These are phyloP conservation scores for Pseudoatta argentina DNA, from an alignment of 1,140 invertebrate genomes.

Conservation along the genomic window DNA sequence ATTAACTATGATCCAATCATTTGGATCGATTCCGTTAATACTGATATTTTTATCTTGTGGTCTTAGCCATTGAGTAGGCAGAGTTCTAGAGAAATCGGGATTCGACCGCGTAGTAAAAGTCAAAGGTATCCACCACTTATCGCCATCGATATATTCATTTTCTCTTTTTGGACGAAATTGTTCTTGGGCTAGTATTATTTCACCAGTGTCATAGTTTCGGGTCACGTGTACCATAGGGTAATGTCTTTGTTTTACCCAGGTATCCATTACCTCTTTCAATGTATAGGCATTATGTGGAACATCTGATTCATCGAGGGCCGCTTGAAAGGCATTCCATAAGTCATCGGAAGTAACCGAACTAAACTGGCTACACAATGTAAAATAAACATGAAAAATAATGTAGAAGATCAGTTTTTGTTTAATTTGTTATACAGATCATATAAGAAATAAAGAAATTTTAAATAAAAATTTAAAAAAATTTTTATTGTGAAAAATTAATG, in stretches of 20 bases:
- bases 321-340: constrained; percentile 89
- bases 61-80: constrained; percentile 82
- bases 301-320: constrained; percentile 85
- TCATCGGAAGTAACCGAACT: constrained; percentile 89
- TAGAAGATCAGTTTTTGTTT: no score
- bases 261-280: constrained; percentile 87
- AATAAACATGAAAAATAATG: background rate
- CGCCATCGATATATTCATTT: background rate
- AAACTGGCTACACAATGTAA: constrained; percentile 80
- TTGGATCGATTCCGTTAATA: constrained; percentile 80
- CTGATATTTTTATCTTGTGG: constrained; percentile 76
- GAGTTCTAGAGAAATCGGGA: constrained; percentile 82
- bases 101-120: constrained; percentile 83
- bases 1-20: constrained; percentile 87
- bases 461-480: no score
- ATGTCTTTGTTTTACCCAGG: constrained; percentile 90
- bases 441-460: no score
- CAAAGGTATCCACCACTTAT: constrained; percentile 85
- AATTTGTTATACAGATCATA: no score
- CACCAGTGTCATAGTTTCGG: constrained; percentile 84
- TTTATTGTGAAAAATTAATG: no score
- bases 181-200: constrained; percentile 83
- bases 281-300: constrained; percentile 77
- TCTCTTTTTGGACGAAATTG: constrained; percentile 74
- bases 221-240: constrained; percentile 89